These are phyloP conservation scores for Ganaspis sp. DNA, from an alignment of 1,140 invertebrate species.

Conservation along the genomic window DNA sequence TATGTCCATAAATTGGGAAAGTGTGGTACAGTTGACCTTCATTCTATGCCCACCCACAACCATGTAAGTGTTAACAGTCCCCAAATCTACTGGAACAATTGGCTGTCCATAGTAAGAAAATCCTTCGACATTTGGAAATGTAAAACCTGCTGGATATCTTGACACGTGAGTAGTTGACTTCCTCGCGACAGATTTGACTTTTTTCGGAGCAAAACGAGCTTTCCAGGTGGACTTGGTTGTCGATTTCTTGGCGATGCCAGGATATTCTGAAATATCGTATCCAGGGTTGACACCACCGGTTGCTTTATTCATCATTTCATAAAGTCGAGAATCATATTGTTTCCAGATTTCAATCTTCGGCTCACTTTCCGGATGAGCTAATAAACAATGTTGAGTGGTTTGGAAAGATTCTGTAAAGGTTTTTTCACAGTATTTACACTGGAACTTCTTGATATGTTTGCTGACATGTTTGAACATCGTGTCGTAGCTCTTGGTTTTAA, in stretches of 20 bases:
- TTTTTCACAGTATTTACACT: constrained; percentile 65
- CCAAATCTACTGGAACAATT: constrained; percentile 56
- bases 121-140: constrained; percentile 37
- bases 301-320: constrained; percentile 48
- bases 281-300: background rate
- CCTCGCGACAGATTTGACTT: constrained; percentile 66
- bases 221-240: constrained; percentile 60
- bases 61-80: constrained; percentile 65
- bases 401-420: constrained; percentile 53
- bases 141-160: constrained; percentile 50
- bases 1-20: constrained; percentile 67
- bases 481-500: constrained; percentile 43
- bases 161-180: constrained; percentile 70
- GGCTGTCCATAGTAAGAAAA: constrained; percentile 64
- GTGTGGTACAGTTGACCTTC: constrained; percentile 65
- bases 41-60: constrained; percentile 63
- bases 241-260: constrained; percentile 68
- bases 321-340: constrained; percentile 52
- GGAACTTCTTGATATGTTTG: constrained; percentile 62
- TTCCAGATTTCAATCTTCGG: constrained; percentile 58
- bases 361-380: constrained; percentile 56
- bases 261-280: background rate
- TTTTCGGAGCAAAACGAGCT: constrained; percentile 33
- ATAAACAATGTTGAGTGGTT: constrained; percentile 48
- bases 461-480: constrained; percentile 63